These are phyloP conservation scores for Leucopsar rothschildi DNA, from an alignment of 2,113 vertebrate species.

Conservation along the genomic window DNA sequence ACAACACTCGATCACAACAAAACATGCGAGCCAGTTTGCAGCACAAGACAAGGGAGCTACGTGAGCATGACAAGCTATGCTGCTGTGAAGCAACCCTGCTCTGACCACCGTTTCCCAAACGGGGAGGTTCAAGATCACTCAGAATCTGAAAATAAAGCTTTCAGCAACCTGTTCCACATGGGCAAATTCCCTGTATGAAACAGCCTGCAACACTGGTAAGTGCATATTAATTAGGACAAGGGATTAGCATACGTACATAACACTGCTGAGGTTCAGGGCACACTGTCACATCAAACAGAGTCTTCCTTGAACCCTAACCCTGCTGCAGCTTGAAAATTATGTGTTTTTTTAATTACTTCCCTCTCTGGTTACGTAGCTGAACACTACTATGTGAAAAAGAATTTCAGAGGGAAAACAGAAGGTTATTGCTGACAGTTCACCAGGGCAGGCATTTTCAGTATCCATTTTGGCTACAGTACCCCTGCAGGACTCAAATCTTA, in stretches of 20 bases:
- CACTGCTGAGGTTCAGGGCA: background rate
- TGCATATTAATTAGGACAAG: background rate
- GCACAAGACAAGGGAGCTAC: background rate
- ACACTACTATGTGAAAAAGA: background rate
- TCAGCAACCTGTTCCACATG: background rate
- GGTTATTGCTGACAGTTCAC: background rate
- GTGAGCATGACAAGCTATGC: accelerated
- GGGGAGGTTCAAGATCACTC: background rate
- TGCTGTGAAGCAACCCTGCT: background rate
- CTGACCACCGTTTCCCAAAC: background rate
- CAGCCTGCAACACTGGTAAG: background rate
- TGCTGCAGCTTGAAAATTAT: background rate
- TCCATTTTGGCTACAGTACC: background rate
- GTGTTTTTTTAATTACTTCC: background rate
- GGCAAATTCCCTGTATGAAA: background rate
- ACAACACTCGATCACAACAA: background rate
- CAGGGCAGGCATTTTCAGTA: background rate
- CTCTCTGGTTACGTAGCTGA: background rate
- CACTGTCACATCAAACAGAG: background rate
- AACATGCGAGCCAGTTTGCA: background rate
- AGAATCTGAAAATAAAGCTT: background rate
- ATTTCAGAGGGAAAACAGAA: background rate
- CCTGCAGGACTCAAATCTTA: background rate
- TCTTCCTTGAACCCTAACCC: background rate
- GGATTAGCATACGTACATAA: background rate